phyloP scores from a whole-genome alignment of 2,888 invertebrate species.

The Hirudinaria manillensis region DNA sequence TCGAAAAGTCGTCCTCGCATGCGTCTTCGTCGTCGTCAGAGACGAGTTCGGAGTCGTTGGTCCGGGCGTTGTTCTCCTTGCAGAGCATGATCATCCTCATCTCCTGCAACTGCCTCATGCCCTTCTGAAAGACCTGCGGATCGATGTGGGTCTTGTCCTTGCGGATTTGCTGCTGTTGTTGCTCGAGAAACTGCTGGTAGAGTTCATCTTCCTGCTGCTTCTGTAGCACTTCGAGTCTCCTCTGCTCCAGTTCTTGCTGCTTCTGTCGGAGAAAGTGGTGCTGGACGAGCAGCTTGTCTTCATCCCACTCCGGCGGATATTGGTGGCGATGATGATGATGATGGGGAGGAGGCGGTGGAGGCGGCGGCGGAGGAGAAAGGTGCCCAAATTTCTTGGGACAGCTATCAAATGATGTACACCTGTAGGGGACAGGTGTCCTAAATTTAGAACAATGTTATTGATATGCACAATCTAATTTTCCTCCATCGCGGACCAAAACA shows the following conservation, averaged over 20 bases:
- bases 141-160: constrained; percentile 2
- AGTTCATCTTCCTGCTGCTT: constrained; percentile 6
- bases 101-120: constrained; percentile 27
- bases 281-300: constrained; percentile 2
- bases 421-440: too few species aligned
- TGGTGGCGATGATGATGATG: background rate
- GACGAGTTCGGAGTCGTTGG: background rate
- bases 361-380: too few species aligned
- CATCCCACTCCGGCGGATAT: background rate
- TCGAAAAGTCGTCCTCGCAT: background rate
- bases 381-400: too few species aligned
- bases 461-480: too few species aligned
- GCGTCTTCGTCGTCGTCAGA: constrained; percentile 10
- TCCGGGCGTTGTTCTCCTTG: constrained; percentile 2
- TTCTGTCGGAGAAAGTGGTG: constrained; percentile 5
- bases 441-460: too few species aligned
- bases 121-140: constrained; percentile 28
- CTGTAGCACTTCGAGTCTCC: background rate
- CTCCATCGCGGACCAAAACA: too few species aligned
- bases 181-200: constrained; percentile 24
- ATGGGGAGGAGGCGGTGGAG: background rate
- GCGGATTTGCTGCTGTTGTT: constrained; percentile 27
- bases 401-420: too few species aligned
- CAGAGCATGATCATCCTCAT: constrained; percentile 14
- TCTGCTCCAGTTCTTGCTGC: constrained; percentile 1